Percentiles rank a stretch among this genome's conserved stretches.
Evolutionary conservation across 2,113 vertebrate genomes (phyloP).

Genomic region (Scomber colias): DNA sequence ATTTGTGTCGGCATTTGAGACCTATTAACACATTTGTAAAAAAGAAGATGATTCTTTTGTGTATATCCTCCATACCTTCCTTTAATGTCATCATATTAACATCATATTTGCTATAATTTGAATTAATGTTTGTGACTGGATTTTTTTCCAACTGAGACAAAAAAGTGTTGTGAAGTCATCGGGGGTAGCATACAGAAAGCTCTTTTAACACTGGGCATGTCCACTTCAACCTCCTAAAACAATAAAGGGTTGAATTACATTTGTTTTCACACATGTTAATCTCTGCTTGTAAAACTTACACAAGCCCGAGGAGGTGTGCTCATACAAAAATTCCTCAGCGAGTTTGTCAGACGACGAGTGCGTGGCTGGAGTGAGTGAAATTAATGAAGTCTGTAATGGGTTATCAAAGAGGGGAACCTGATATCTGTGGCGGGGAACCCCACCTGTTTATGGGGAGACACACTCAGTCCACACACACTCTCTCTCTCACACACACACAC

Average conservation of each 20-base stretch:
- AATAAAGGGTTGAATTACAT: slow-evolving; percentile 78
- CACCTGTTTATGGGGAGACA: slow-evolving; percentile 78
- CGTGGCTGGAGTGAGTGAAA: slow-evolving; percentile 71
- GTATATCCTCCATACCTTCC: neutral
- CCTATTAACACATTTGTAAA: slow-evolving; percentile 35
- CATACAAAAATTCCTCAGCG: slow-evolving; percentile 73
- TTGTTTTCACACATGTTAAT: slow-evolving; percentile 83
- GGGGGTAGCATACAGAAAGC: slow-evolving; percentile 19
- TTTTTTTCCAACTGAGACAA: neutral
- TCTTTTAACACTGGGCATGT: slow-evolving; percentile 49
- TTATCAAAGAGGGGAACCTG: slow-evolving; percentile 84
- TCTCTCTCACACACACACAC: slow-evolving; percentile 1
- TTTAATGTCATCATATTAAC: neutral
- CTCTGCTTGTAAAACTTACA: slow-evolving; percentile 79
- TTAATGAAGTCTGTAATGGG: slow-evolving; percentile 83
- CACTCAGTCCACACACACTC: slow-evolving; percentile 33
- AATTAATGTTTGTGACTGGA: neutral
- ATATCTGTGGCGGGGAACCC: slow-evolving; percentile 77
- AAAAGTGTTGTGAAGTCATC: slow-evolving; percentile 12
- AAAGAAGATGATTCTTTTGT: slow-evolving; percentile 1
- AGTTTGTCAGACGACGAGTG: slow-evolving; percentile 70
- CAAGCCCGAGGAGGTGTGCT: slow-evolving; percentile 73
- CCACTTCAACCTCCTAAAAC: slow-evolving; percentile 64
- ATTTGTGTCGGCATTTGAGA: slow-evolving; percentile 47
- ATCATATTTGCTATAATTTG: neutral